phyloP scores from a whole-genome alignment of 2,113 vertebrate species.

The Eretmochelys imbricata region DNA sequence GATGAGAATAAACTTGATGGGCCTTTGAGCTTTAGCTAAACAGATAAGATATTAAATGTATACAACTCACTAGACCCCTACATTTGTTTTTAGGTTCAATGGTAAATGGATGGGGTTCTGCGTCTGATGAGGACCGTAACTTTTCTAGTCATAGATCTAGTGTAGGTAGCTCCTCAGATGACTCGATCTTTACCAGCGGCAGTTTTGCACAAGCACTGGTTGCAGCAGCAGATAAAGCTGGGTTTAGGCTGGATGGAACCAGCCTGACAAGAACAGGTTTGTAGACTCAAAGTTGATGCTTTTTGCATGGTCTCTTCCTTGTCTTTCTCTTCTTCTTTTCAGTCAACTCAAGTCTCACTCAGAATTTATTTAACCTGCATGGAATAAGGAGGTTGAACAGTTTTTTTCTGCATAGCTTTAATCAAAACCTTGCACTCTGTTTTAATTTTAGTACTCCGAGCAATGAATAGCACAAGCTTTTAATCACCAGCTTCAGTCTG shows the following conservation, averaged over 20 bases:
- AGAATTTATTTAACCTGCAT: slow-evolving; percentile 75
- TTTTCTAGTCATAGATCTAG: slow-evolving; percentile 98
- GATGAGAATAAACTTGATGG: neutral
- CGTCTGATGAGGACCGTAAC: slow-evolving; percentile 95
- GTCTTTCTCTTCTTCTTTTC: slow-evolving; percentile 34
- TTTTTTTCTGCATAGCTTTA: neutral
- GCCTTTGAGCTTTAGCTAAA: slow-evolving; percentile 55
- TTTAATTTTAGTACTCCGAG: slow-evolving; percentile 42
- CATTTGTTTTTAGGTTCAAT: slow-evolving; percentile 95
- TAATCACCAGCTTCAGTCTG: slow-evolving; percentile 54
- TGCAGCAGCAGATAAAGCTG: slow-evolving; percentile 96
- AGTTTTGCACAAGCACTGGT: slow-evolving; percentile 96
- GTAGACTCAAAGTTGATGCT: slow-evolving; percentile 79
- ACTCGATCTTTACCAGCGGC: slow-evolving; percentile 95
- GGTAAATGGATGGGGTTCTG: slow-evolving; percentile 99
- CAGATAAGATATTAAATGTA: slow-evolving; percentile 31
- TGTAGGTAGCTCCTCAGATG: slow-evolving; percentile 94
- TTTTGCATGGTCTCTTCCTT: slow-evolving; percentile 76
- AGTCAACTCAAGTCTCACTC: neutral
- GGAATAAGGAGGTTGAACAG: slow-evolving; percentile 53
- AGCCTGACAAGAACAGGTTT: slow-evolving; percentile 96
- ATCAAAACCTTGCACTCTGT: slow-evolving; percentile 7
- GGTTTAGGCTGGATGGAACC: slow-evolving; percentile 94
- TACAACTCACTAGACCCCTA: slow-evolving; percentile 81
- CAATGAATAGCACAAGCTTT: slow-evolving; percentile 30